Base-by-base conservation (phyloP, 2,113 vertebrate genomes). In the Hydrochoerus hydrochaeris region DNA sequence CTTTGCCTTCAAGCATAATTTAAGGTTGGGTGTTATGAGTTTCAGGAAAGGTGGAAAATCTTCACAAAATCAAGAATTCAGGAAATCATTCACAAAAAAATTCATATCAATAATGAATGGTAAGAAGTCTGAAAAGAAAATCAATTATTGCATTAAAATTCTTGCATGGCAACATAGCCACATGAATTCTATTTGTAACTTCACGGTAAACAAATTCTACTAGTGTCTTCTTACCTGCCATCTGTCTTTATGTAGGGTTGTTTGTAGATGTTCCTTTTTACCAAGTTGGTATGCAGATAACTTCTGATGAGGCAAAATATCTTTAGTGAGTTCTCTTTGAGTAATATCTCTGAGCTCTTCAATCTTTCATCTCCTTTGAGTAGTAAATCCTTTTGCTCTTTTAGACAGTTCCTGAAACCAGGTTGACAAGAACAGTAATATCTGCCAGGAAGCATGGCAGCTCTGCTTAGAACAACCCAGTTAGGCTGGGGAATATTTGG, bases 281-380 rank as follows among this genome's bases (percentile, higher is more conserved):
- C n/a, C 71, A 62, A 85, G 46, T 41, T 97, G 95, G 95, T 95
- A 95, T 38, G 30, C 7, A 92, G 84, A 80, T 46, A 57, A 60
- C 73, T 77, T 96, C 83, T 95, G 95, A 90, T 85, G 95, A 95
- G 89, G 77, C 92, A 94, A 96, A 96, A 93, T 97, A 58, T 91
- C 92, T 95, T 88, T 93, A 97, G 94, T 97, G 69, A 83, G 88
- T 93, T 94, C 90, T 97, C 57, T 88, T 67, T 94, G 92, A 90
- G 78, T 90, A 96, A 95, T 83, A 97, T 95, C 94, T 94, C 80
- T 88, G 88, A 92, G 65, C 52, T 96, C 96, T 97, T 82, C 94
- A 90, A 96, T 95, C 98, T 97, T 98, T 97, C 96, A 96, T 96
- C 97, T 97, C 96, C 96, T 96, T 96, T 94, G 83, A 98, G 85